Conservation (phyloP, 2,888 invertebrate genomes). For the Oscheius sp. region DNA sequence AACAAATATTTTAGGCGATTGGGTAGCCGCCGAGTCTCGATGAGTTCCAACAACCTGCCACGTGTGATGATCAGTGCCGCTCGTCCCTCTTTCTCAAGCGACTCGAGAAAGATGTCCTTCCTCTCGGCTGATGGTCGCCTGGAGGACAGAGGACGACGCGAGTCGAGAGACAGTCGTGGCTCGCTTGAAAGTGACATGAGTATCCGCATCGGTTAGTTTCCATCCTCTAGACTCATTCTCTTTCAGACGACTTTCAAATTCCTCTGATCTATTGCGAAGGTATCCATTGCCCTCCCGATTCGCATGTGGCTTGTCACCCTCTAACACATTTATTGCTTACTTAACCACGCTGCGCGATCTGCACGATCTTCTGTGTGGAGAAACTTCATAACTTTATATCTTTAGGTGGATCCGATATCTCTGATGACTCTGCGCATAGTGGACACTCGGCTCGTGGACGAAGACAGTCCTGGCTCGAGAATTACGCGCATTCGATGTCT, state of each 20-base stretch:
- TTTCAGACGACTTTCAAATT: conserved; percentile 32
- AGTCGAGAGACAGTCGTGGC: conserved; percentile 67
- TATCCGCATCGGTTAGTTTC: conserved; percentile 59
- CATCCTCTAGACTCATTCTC: background rate
- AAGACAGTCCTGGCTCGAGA: conserved; percentile 71
- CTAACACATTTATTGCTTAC: background rate
- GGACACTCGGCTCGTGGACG: conserved; percentile 57
- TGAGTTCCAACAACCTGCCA: conserved; percentile 70
- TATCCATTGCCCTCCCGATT: background rate
- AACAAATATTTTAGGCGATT: conserved; percentile 48
- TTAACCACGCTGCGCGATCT: background rate
- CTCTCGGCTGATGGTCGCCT: conserved; percentile 71
- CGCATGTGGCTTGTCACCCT: conserved; percentile 26
- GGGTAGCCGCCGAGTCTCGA: conserved; percentile 69
- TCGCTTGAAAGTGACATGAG: conserved; percentile 70
- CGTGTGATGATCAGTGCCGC: conserved; percentile 72
- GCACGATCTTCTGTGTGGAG: background rate
- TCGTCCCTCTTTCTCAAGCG: conserved; percentile 67
- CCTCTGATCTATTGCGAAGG: conserved; percentile 28
- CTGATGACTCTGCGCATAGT: conserved; percentile 60
- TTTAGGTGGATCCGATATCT: conserved; percentile 54
- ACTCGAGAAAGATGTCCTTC: conserved; percentile 71
- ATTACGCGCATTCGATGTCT: conserved; percentile 57
- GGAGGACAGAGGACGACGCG: conserved; percentile 66
- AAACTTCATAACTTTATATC: background rate